phyloP scores from a whole-genome alignment of 2,888 invertebrate genomes.

The Cryptocephalus primarius region DNA sequence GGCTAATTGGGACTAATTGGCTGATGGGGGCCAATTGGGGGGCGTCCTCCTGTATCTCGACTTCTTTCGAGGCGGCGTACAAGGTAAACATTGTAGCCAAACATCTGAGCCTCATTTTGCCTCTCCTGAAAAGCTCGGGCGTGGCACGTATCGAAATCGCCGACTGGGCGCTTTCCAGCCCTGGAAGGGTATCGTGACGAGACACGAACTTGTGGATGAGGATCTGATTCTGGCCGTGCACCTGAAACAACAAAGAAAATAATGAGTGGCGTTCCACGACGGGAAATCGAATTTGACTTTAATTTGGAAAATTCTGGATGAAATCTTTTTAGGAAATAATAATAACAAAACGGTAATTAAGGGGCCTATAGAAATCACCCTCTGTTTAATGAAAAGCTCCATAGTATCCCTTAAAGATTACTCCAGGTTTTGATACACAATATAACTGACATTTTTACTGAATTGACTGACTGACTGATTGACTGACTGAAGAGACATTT shows the following conservation, averaged over 20 bases:
- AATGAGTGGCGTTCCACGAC: too few species aligned
- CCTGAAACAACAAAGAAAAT: neutral
- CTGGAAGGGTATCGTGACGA: conserved; percentile 26
- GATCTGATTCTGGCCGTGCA: neutral
- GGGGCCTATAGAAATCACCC: too few species aligned
- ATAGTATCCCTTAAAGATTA: too few species aligned
- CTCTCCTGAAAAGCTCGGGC: conserved; percentile 29
- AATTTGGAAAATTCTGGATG: too few species aligned
- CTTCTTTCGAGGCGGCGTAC: conserved; percentile 27
- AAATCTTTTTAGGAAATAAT: too few species aligned
- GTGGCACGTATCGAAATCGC: conserved; percentile 27
- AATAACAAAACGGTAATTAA: too few species aligned
- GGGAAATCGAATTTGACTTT: too few species aligned
- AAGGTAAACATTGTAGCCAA: conserved; percentile 31
- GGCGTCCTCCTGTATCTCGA: conserved; percentile 30
- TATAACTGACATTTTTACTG: too few species aligned
- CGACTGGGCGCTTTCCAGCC: conserved; percentile 29
- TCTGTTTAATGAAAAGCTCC: too few species aligned
- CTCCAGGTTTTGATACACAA: too few species aligned
- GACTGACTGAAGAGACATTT: too few species aligned
- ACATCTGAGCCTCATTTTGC: conserved; percentile 30
- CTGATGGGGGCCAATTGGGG: conserved; percentile 23
- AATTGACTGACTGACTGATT: too few species aligned
- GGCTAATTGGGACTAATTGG: neutral
- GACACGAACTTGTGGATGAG: conserved; percentile 13